These are phyloP conservation scores for Styela plicata DNA, from an alignment of 23 tunicate species.

Conservation along the genomic window DNA sequence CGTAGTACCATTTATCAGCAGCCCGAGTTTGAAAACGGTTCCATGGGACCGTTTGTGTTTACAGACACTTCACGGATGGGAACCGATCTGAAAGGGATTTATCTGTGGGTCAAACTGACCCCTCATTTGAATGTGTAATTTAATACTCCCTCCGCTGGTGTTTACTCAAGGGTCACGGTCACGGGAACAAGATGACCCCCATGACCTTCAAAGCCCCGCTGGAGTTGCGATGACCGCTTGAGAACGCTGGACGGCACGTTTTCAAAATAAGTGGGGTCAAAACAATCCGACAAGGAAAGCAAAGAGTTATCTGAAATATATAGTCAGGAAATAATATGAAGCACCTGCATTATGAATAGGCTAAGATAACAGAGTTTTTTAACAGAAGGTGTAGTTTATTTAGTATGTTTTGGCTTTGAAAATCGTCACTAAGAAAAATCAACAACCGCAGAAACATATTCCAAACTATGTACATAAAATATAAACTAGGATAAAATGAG, in stretches of 20 bases:
- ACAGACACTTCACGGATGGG: neutral
- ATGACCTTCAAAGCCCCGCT: neutral
- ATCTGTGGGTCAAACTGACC: neutral
- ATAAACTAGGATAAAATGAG: too few species aligned
- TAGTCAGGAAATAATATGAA: too few species aligned
- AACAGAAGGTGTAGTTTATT: too few species aligned
- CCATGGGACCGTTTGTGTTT: neutral
- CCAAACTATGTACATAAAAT: too few species aligned
- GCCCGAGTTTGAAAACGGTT: too few species aligned
- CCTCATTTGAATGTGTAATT: neutral
- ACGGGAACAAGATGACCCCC: neutral
- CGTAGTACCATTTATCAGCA: too few species aligned
- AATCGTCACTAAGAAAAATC: too few species aligned
- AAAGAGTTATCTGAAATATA: neutral
- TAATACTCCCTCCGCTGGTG: neutral
- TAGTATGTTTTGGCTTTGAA: too few species aligned
- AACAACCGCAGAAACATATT: too few species aligned
- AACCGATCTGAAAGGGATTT: neutral
- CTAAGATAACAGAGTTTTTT: too few species aligned
- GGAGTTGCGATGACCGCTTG: neutral
- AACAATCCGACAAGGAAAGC: neutral
- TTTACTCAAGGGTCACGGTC: neutral
- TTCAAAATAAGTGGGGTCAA: neutral
- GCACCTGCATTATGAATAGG: neutral
- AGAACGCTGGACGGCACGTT: neutral